phyloP scores from a whole-genome alignment of 2,888 invertebrate species.

The Vanessa cardui region DNA sequence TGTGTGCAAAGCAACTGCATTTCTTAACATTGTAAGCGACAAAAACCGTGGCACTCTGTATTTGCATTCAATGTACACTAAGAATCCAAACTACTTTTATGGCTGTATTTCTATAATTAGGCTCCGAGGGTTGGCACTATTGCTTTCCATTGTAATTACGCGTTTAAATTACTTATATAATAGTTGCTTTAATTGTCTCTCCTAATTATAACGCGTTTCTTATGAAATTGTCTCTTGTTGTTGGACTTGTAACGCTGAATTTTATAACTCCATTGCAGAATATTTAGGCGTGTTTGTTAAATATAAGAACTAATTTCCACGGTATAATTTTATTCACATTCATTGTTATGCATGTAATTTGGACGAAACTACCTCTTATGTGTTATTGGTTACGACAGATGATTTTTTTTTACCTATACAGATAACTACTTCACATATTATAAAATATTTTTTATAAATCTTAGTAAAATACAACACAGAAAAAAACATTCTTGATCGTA shows the following conservation, averaged over 20 bases:
- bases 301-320: slow-evolving; percentile 55
- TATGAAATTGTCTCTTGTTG: no score
- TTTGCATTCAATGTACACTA: slow-evolving; percentile 47
- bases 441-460: no score
- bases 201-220: no score
- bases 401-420: no score
- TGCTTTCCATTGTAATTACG: slow-evolving; percentile 9
- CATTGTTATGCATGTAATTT: slow-evolving; percentile 25
- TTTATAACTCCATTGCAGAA: background rate
- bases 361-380: background rate
- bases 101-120: slow-evolving; percentile 41
- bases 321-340: slow-evolving; percentile 48
- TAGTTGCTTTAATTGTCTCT: background rate
- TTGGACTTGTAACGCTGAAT: background rate
- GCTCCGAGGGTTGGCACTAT: slow-evolving; percentile 35
- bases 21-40: slow-evolving; percentile 37
- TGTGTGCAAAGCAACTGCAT: slow-evolving; percentile 16
- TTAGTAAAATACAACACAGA: no score
- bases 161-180: no score
- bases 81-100: slow-evolving; percentile 43
- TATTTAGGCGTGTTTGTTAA: background rate
- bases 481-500: no score
- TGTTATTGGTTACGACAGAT: background rate
- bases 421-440: no score
- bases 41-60: slow-evolving; percentile 43